Evolutionary conservation across 2,113 vertebrate species (phyloP).

Genomic region (Barnardius zonarius): DNA sequence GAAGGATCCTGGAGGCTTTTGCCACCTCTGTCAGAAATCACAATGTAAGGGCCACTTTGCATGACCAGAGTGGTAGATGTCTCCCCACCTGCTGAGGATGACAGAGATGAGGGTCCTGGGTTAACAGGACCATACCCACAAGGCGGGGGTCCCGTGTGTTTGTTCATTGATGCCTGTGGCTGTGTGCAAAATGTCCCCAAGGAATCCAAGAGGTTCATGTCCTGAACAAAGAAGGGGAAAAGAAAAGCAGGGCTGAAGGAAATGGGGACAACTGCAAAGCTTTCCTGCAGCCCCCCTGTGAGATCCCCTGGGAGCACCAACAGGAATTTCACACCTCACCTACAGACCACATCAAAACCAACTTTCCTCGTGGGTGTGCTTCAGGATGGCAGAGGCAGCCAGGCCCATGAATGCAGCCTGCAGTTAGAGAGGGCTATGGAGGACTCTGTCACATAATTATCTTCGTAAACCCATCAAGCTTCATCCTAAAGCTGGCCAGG

Average conservation of each 20-base stretch:
- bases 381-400: background rate
- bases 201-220: background rate
- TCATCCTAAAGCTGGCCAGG: conserved; percentile 13
- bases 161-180: background rate
- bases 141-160: background rate
- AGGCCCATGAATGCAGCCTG: background rate
- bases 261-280: fast-evolving
- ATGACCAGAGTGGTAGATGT: background rate
- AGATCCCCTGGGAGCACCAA: background rate
- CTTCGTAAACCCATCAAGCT: conserved; percentile 20
- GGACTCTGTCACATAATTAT: background rate
- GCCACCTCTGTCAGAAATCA: background rate
- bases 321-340: background rate
- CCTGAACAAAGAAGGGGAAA: background rate
- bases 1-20: background rate
- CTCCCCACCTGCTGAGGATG: background rate
- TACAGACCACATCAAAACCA: background rate
- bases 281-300: background rate
- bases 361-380: background rate
- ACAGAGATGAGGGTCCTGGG: background rate
- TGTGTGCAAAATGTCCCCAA: background rate
- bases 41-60: background rate
- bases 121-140: background rate
- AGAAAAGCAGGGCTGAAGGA: background rate
- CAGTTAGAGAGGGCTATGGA: background rate